phyloP scores from a whole-genome alignment of 2,888 invertebrate species.

The Habrosyne pyritoides region DNA sequence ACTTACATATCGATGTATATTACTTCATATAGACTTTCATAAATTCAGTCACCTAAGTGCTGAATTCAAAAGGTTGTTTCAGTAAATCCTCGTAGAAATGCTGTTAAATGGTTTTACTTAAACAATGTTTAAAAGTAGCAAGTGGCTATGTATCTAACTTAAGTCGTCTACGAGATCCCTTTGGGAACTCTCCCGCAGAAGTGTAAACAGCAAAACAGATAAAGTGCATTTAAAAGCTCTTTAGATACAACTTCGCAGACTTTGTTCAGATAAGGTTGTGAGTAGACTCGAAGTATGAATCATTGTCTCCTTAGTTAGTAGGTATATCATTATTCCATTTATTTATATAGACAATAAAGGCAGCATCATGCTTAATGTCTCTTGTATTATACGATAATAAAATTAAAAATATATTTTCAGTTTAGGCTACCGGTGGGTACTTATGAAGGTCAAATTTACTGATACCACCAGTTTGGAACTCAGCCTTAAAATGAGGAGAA shows the following conservation, averaged over 20 bases:
- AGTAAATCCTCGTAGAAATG: not conserved
- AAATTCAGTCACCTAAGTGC: not conserved
- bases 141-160: not conserved
- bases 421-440: no score
- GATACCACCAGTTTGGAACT: no score
- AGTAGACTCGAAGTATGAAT: not conserved
- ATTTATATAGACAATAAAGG: no score
- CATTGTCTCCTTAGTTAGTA: not conserved
- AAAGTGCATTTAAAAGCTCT: slow-evolving; percentile 6
- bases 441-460: no score
- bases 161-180: not conserved
- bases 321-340: no score
- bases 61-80: not conserved
- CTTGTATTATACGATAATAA: no score
- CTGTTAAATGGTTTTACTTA: not conserved
- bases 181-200: slow-evolving; percentile 3
- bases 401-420: no score
- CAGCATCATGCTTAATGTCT: no score
- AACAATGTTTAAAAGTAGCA: slow-evolving; percentile 2
- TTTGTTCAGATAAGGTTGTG: slow-evolving; percentile 2
- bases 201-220: slow-evolving; percentile 4
- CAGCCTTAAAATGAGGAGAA: no score
- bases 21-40: not conserved
- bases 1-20: no score
- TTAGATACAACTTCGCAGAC: slow-evolving; percentile 4